These are phyloP conservation scores for Echinometra lucunter DNA, from an alignment of 53 echinoderm and acorn worm genomes.

Conservation along the genomic window DNA sequence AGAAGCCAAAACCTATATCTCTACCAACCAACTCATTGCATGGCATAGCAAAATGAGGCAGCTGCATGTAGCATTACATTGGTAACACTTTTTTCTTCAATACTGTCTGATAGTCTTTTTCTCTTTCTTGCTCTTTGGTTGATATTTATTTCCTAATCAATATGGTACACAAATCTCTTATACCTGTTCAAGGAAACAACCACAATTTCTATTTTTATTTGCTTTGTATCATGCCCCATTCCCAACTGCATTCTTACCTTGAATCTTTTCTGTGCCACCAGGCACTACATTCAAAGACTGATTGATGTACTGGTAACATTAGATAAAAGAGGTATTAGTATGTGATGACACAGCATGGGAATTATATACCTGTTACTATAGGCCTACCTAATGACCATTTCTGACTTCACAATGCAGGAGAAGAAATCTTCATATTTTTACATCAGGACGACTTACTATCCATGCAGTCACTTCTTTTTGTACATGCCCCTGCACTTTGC, in stretches of 20 bases:
- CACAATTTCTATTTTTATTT: neutral
- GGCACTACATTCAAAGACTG: neutral
- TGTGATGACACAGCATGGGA: neutral
- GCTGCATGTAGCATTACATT: no score
- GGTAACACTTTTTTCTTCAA: neutral
- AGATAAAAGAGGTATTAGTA: neutral
- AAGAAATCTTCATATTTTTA: neutral
- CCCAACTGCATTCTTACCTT: neutral
- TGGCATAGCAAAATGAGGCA: neutral
- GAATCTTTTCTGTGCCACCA: neutral
- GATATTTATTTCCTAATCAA: constrained; percentile 1
- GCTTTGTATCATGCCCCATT: neutral
- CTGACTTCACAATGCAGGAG: neutral
- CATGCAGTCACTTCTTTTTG: neutral
- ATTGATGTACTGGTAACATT: neutral
- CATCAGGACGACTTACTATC: neutral
- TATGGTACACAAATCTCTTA: neutral
- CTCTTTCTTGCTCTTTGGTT: neutral
- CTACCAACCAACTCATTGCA: neutral
- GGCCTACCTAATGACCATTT: neutral
- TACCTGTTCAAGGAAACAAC: neutral
- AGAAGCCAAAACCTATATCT: neutral
- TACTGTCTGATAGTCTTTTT: neutral
- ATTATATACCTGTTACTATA: neutral
- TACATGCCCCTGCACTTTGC: neutral